Percentiles rank a stretch among this genome's conserved stretches.
Evolutionary conservation across 2,113 vertebrate genomes (phyloP).

Genomic region (Tinamus guttatus): DNA sequence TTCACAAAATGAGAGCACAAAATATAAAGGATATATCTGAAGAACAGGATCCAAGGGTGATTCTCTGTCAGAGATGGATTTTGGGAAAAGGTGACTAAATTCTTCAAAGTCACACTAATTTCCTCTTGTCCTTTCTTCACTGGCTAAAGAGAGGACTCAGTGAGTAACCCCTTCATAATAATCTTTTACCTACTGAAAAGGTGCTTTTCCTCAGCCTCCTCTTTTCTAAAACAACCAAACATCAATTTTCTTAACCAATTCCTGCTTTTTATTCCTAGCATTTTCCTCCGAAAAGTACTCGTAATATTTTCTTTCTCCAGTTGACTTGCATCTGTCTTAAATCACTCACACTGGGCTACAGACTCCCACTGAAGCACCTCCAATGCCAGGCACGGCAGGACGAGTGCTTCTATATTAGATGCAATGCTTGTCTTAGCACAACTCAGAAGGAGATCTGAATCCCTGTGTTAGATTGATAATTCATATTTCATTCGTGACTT

Average conservation of each 20-base stretch:
- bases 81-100: background rate
- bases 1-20: background rate
- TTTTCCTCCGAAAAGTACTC: background rate
- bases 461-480: background rate
- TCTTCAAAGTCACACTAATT: background rate
- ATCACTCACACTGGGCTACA: background rate
- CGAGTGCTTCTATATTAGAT: background rate
- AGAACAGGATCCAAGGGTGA: accelerated
- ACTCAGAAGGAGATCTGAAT: background rate
- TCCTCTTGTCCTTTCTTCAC: background rate
- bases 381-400: background rate
- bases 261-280: background rate
- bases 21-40: background rate
- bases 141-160: background rate
- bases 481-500: background rate
- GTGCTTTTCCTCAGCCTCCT: background rate
- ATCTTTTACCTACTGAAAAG: background rate
- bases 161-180: background rate
- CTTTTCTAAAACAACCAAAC: background rate
- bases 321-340: background rate
- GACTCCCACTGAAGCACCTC: background rate
- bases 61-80: background rate
- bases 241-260: background rate
- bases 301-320: background rate
- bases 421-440: background rate